Evolutionary conservation across 2,113 vertebrate species (phyloP).

Genomic region (Perognathus longimembris): DNA sequence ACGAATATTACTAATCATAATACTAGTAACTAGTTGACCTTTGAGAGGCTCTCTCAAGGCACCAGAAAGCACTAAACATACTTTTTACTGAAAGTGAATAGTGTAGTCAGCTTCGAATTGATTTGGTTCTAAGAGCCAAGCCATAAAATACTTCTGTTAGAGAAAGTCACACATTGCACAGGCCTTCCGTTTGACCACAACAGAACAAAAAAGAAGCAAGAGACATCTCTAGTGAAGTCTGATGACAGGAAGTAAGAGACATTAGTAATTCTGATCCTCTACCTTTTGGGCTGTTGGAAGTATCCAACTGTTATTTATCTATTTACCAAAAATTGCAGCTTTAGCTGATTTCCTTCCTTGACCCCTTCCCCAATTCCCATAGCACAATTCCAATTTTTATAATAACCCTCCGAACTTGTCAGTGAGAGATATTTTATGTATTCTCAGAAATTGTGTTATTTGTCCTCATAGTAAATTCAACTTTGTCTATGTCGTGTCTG

Average conservation of each 20-base stretch:
- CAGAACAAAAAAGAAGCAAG: neutral
- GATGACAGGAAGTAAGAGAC: neutral
- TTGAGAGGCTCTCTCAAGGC: neutral
- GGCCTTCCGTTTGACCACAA: neutral
- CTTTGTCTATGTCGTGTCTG: neutral
- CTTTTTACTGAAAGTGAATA: neutral
- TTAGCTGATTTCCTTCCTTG: neutral
- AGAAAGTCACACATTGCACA: neutral
- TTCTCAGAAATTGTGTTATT: neutral
- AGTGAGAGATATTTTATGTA: neutral
- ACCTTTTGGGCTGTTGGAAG: neutral
- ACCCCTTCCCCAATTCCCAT: no score
- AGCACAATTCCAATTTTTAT: neutral
- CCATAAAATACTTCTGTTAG: neutral
- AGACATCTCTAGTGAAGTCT: neutral
- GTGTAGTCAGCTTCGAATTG: neutral
- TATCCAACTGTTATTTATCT: neutral
- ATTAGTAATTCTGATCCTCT: neutral
- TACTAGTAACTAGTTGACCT: neutral
- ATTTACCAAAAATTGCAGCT: neutral
- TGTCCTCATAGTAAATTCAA: neutral
- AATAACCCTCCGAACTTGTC: no score
- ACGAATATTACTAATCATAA: no score
- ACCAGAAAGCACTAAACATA: neutral
- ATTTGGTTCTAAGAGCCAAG: neutral